Evolutionary conservation across 2,113 vertebrate genomes (phyloP).

Genomic region (Polyodon spathula): DNA sequence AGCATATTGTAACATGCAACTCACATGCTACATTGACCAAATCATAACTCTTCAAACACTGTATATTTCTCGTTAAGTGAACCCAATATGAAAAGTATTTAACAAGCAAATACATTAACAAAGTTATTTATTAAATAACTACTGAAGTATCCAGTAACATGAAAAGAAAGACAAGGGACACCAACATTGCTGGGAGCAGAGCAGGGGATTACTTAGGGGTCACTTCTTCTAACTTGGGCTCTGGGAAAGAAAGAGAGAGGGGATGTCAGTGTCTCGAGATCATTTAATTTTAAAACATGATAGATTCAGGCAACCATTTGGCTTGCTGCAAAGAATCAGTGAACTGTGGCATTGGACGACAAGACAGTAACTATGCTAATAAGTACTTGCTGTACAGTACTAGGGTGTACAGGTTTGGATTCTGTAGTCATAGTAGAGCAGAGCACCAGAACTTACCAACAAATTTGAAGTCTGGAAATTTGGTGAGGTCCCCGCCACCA

Average conservation of each 20-base stretch:
- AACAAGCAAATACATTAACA: background rate
- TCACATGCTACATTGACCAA: no score
- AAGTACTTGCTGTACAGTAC: no score
- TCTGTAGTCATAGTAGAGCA: no score
- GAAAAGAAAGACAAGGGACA: conserved; percentile 14
- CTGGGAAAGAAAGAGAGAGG: conserved; percentile 26
- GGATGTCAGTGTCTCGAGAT: no score
- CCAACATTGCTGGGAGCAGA: conserved; percentile 6
- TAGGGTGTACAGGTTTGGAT: no score
- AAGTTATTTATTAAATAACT: conserved; percentile 52
- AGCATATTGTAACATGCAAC: no score
- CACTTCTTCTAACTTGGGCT: conserved; percentile 47
- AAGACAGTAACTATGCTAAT: no score
- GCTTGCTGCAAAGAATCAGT: no score
- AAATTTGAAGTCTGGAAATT: conserved; percentile 82
- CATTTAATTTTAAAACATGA: no score
- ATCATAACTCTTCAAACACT: no score
- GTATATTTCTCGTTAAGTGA: background rate
- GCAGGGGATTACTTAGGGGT: conserved; percentile 38
- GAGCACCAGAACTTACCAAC: conserved; percentile 52
- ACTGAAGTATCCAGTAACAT: conserved; percentile 23
- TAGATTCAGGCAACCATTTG: no score
- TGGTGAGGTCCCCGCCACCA: conserved; percentile 75
- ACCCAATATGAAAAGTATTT: background rate
- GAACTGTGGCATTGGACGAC: no score